These are phyloP conservation scores for Helicolenus hilgendorfi DNA, from an alignment of 2,797 vertebrate species.

Conservation along the genomic window DNA sequence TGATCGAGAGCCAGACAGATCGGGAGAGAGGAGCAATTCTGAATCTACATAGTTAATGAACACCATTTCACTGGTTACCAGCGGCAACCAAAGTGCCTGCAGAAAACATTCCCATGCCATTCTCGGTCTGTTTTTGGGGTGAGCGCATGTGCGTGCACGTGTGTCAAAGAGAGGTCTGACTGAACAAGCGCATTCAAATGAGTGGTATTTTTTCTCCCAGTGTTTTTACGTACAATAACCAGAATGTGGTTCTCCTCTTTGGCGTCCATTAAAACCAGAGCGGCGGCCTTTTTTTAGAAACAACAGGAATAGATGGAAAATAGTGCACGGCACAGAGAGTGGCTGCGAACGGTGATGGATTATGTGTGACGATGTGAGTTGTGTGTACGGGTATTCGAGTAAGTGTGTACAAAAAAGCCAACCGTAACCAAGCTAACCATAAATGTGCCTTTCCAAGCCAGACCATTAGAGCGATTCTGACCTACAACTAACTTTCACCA, in stretches of 20 bases:
- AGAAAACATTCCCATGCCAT: constrained; percentile 73
- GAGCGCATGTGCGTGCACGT: constrained; percentile 29
- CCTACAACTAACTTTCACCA: constrained; percentile 15
- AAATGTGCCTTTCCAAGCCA: constrained; percentile 28
- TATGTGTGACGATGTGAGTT: constrained; percentile 35
- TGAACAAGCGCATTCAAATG: constrained; percentile 39
- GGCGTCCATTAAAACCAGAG: constrained; percentile 1
- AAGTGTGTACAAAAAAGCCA: constrained; percentile 28
- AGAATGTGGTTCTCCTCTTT: constrained; percentile 22
- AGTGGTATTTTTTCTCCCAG: constrained; percentile 11
- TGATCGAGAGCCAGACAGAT: constrained; percentile 33
- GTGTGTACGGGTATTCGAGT: constrained; percentile 17
- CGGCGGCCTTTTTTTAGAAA: background rate
- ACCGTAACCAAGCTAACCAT: constrained; percentile 36
- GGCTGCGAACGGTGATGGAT: constrained; percentile 34
- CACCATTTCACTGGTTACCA: constrained; percentile 71
- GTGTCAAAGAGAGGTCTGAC: constrained; percentile 43
- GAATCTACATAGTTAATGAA: constrained; percentile 80
- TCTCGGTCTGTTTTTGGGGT: constrained; percentile 40
- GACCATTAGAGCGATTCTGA: constrained; percentile 1
- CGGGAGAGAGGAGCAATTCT: constrained; percentile 32
- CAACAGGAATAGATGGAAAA: constrained; percentile 17
- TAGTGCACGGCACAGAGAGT: background rate
- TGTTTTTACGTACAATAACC: constrained; percentile 18
- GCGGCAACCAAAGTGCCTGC: constrained; percentile 63